Evolutionary conservation across 2,888 invertebrate species (phyloP).

Genomic region (Heteromyza rotundicornis): DNA sequence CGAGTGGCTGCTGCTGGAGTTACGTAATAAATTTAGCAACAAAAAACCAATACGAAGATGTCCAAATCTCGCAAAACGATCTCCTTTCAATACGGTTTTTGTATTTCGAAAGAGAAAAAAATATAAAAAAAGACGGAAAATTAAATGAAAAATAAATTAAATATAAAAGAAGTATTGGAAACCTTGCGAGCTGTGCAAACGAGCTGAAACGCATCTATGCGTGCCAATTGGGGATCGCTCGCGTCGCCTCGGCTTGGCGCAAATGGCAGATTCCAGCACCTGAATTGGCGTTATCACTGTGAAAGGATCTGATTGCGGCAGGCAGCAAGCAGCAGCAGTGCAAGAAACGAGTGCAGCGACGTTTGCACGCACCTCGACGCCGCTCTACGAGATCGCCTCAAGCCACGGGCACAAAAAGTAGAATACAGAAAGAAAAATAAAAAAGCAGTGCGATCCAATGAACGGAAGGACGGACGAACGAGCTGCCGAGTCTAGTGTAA

Average conservation of each 20-base stretch:
- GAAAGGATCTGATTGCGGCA: constrained; percentile 52
- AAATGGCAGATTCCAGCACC: constrained; percentile 25
- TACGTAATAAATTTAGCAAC: constrained; percentile 21
- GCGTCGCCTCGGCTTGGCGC: background rate
- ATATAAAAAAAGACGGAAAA: too few species aligned
- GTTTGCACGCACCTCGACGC: constrained; percentile 30
- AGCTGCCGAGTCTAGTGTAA: constrained; percentile 31
- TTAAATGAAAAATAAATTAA: too few species aligned
- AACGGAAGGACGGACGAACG: background rate
- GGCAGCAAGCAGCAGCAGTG: background rate
- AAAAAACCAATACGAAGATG: background rate
- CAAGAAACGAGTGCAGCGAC: constrained; percentile 34
- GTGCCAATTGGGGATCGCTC: constrained; percentile 14
- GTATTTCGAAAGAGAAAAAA: too few species aligned
- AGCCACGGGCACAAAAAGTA: background rate
- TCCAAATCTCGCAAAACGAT: constrained; percentile 8
- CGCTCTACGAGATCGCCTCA: background rate
- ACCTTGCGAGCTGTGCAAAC: too few species aligned
- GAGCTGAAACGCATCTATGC: constrained; percentile 5
- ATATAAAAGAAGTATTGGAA: too few species aligned
- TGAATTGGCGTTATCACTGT: constrained; percentile 44
- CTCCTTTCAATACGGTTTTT: background rate
- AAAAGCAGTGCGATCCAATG: too few species aligned
- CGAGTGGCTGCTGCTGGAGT: constrained; percentile 8
- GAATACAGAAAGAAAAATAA: too few species aligned